phyloP scores from a whole-genome alignment of 2,888 invertebrate genomes.

The Bombyx huttoni region DNA sequence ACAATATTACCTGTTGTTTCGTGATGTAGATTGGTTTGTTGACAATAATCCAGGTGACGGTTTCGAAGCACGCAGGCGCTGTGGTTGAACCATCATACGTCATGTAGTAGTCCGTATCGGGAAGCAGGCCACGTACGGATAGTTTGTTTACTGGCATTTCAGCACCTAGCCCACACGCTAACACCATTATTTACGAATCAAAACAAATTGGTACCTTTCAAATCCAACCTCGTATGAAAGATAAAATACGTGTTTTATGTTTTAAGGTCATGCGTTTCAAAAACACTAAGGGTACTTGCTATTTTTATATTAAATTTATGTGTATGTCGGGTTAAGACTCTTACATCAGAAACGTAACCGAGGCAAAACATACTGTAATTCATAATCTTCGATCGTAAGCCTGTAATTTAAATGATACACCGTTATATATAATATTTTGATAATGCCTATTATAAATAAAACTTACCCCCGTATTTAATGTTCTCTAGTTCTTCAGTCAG shows the following conservation, averaged over 20 bases:
- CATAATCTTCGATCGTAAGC: too few relatives aligned
- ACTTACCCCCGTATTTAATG: slow-evolving; percentile 91
- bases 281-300: too few relatives aligned
- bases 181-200: slow-evolving; percentile 1
- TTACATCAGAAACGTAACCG: too few relatives aligned
- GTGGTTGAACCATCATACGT: slow-evolving; percentile 98
- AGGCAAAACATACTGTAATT: too few relatives aligned
- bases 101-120: slow-evolving; percentile 96
- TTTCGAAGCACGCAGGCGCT: slow-evolving; percentile 97
- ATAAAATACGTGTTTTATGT: too few relatives aligned
- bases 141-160: slow-evolving; percentile 88
- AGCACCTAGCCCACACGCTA: slow-evolving; percentile 71
- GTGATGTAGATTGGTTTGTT: slow-evolving; percentile 99
- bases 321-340: neutral
- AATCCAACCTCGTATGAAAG: neutral
- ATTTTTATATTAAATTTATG: neutral
- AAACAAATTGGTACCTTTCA: neutral
- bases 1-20: slow-evolving; percentile 97
- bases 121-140: slow-evolving; percentile 89
- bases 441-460: neutral
- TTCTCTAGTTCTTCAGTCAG: slow-evolving; percentile 93
- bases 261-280: too few relatives aligned
- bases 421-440: too few relatives aligned
- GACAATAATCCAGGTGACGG: slow-evolving; percentile 97
- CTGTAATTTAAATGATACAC: too few relatives aligned